These are phyloP conservation scores for Anthoscopus minutus DNA, from an alignment of 2,113 vertebrate species.

Conservation along the genomic window DNA sequence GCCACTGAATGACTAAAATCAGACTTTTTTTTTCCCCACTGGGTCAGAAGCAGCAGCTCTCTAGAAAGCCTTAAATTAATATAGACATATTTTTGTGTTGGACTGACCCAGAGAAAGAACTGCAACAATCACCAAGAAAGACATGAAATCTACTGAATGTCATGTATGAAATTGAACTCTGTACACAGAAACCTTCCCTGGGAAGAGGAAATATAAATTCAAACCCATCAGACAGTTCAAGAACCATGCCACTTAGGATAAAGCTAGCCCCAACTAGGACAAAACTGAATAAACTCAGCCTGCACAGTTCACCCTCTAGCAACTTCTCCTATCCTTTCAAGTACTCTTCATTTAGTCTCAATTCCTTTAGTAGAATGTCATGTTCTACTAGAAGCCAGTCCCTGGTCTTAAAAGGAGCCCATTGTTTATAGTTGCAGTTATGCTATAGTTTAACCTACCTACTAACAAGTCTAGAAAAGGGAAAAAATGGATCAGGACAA, in stretches of 20 bases:
- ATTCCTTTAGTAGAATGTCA: not conserved
- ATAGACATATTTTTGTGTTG: not conserved
- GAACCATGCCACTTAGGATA: not conserved
- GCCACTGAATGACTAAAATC: not conserved
- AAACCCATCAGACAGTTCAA: not conserved
- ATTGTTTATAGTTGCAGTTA: not conserved
- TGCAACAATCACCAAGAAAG: not conserved
- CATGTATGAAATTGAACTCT: not conserved
- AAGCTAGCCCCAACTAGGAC: not conserved
- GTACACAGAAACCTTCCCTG: not conserved
- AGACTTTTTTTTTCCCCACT: not conserved
- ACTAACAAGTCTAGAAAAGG: not conserved
- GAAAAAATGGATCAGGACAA: not conserved
- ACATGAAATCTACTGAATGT: not conserved
- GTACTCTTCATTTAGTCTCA: not conserved
- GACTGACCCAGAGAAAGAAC: not conserved
- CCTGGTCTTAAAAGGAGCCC: not conserved
- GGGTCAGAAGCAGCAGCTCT: not conserved
- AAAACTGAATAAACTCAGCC: not conserved
- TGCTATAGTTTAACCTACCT: not conserved
- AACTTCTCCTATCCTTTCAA: not conserved
- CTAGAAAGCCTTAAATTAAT: not conserved
- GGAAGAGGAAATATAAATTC: not conserved
- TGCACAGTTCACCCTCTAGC: not conserved
- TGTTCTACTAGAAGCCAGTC: not conserved